These are phyloP conservation scores for Stenchaetothrips biformis DNA, from an alignment of 2,888 invertebrate genomes.

Conservation along the genomic window DNA sequence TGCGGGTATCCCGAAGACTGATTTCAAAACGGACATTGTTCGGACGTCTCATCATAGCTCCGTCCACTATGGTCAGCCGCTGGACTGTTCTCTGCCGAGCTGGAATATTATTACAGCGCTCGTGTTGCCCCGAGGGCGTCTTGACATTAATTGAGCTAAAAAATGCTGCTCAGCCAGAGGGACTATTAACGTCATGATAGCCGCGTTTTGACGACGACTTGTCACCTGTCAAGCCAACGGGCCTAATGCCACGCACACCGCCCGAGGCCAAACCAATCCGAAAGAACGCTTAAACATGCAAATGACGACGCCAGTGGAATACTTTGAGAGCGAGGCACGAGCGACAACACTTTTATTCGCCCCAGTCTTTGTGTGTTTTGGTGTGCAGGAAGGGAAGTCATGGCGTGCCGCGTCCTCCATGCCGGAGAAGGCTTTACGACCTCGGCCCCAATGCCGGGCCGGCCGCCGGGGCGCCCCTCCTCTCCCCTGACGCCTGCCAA, in stretches of 20 bases:
- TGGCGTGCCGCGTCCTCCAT: background rate
- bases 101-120: background rate
- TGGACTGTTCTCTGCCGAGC: background rate
- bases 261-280: background rate
- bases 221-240: background rate
- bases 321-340: background rate
- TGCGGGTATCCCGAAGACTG: no score
- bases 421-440: background rate
- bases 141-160: background rate
- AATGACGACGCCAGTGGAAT: no score
- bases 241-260: background rate
- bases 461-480: background rate
- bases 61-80: background rate
- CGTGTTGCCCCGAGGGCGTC: background rate
- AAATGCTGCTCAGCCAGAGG: background rate
- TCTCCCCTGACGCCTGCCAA: background rate
- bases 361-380: background rate
- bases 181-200: no score
- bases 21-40: no score
- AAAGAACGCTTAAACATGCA: no score
- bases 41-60: no score
- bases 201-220: background rate
- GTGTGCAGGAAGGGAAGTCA: background rate
- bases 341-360: background rate
- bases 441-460: background rate